A percentile compares a stretch with the other conserved stretches of the same genome.
Conservation (phyloP, 2,113 vertebrate genomes). For the Trematocara zebra region DNA sequence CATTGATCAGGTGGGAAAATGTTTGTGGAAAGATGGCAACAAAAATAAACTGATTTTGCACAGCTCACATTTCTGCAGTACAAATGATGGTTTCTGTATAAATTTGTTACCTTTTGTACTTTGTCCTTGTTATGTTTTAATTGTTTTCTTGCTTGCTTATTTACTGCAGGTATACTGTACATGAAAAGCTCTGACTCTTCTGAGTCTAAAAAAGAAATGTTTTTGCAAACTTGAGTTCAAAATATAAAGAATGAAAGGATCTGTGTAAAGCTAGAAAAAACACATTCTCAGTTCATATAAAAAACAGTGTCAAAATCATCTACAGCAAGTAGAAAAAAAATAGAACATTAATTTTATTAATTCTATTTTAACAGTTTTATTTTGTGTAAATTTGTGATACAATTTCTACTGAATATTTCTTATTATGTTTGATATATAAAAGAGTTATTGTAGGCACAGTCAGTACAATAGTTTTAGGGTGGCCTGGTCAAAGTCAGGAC, state of each 20-base stretch:
- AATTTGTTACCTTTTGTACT: neutral
- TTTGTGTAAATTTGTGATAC: rapidly evolving
- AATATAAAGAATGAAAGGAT: neutral
- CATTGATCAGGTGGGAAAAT: neutral
- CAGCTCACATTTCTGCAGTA: neutral
- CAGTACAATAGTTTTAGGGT: rapidly evolving
- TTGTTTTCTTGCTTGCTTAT: neutral
- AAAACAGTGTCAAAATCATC: rapidly evolving
- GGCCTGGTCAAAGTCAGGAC: neutral
- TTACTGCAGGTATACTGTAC: neutral
- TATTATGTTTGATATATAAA: too few species aligned
- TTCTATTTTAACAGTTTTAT: rapidly evolving
- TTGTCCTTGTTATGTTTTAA: rapidly evolving
- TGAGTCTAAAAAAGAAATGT: rapidly evolving
- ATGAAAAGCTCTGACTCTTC: neutral
- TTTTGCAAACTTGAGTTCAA: neutral
- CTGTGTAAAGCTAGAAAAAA: rapidly evolving
- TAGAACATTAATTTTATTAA: neutral
- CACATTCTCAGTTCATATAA: neutral
- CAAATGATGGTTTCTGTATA: neutral
- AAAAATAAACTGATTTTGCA: conserved; percentile 39
- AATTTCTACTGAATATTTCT: neutral
- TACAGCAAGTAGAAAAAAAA: rapidly evolving
- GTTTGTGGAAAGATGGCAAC: neutral
- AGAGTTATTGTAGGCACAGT: neutral